A percentile compares a stretch with the other conserved stretches of the same genome.
These are phyloP conservation scores for Actenoides lindsayi DNA, from an alignment of 2,113 vertebrate genomes.

Conservation along the genomic window DNA sequence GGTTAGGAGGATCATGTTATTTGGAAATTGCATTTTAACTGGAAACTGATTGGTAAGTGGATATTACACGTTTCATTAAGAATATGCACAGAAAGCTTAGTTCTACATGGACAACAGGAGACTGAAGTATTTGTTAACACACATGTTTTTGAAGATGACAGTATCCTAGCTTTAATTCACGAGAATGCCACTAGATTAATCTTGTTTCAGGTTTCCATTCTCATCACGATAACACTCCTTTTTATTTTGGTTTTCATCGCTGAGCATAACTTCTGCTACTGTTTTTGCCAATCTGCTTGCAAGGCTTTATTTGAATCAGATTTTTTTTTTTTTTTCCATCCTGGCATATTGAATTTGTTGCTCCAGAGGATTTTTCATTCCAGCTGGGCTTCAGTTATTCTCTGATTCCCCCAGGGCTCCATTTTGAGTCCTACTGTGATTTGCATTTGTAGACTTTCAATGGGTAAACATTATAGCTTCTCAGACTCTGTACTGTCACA, in stretches of 20 bases:
- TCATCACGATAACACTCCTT: background rate
- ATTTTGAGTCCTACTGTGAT: constrained; percentile 37
- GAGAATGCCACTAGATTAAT: background rate
- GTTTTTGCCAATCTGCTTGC: background rate
- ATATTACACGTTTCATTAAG: background rate
- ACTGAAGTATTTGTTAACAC: background rate
- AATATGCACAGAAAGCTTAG: background rate
- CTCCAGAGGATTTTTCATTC: constrained; percentile 39
- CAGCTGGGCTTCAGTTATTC: constrained; percentile 43
- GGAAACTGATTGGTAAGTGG: constrained; percentile 12
- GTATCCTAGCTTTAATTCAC: background rate
- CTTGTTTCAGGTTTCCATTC: background rate
- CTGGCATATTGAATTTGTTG: constrained; percentile 46
- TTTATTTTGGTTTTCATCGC: background rate
- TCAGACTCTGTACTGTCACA: background rate
- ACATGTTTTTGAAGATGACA: background rate
- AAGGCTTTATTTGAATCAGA: background rate
- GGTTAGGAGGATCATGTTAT: background rate
- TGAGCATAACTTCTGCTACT: background rate
- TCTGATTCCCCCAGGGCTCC: constrained; percentile 15
- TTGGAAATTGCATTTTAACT: constrained; percentile 39
- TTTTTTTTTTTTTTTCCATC: background rate
- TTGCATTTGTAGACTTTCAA: constrained; percentile 24
- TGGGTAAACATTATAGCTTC: constrained; percentile 12
- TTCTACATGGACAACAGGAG: background rate